Evolutionary conservation across 2,888 invertebrate genomes (phyloP).

Genomic region (Endotricha flammealis): DNA sequence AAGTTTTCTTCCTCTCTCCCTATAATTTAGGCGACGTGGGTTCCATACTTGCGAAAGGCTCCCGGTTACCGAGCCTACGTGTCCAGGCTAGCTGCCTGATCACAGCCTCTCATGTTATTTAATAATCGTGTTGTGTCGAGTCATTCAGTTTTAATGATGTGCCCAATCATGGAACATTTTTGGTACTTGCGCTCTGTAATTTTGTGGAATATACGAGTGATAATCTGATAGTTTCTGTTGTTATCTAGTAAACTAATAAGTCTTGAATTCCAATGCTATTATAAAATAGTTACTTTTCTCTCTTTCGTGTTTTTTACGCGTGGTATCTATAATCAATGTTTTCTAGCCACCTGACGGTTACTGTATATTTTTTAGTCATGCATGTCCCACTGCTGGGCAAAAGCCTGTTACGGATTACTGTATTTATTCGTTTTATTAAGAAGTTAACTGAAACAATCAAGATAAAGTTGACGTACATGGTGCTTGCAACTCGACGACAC

Average conservation of each 20-base stretch:
- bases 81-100: constrained; percentile 44
- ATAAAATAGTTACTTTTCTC: too few relatives aligned
- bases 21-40: constrained; percentile 67
- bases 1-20: constrained; percentile 58
- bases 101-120: constrained; percentile 64
- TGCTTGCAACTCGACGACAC: too few relatives aligned
- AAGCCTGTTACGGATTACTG: too few relatives aligned
- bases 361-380: too few relatives aligned
- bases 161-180: constrained; percentile 42
- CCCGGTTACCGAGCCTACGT: constrained; percentile 44
- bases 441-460: too few relatives aligned
- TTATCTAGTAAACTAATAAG: not conserved
- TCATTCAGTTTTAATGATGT: constrained; percentile 68
- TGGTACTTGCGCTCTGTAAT: constrained; percentile 55
- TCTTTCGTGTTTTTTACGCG: too few relatives aligned
- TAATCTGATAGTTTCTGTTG: constrained; percentile 18
- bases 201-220: constrained; percentile 39
- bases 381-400: too few relatives aligned
- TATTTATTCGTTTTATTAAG: too few relatives aligned
- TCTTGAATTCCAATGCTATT: not conserved
- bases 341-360: too few relatives aligned
- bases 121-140: constrained; percentile 57
- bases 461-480: too few relatives aligned
- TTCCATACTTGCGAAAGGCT: constrained; percentile 38
- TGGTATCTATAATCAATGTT: too few relatives aligned